Evolutionary conservation across 2,113 vertebrate genomes (phyloP), one percentile per base, ranked within the genome.

Genomic region (Triplophysa rosa): DNA sequence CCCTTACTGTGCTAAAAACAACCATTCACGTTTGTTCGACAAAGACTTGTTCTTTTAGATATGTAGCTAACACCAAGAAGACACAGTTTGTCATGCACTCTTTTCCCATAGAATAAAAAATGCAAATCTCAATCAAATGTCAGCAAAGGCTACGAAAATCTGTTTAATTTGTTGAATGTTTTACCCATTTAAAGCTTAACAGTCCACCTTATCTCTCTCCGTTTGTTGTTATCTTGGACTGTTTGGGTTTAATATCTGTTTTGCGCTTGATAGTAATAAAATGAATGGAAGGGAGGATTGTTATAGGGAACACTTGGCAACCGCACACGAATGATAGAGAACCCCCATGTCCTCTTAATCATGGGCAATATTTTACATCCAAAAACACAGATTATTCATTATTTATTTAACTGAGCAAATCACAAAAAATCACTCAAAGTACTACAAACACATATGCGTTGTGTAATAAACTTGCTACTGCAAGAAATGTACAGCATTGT

Each of bases 221-320:
- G 13, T 2, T 40, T 47, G 40, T 13, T 24, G 17, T 40, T 63
- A 74, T 56, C 61, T 26, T n/a, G 64, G 49, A 62, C 26, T 49
- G 74, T 80, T 74, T 81, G 24, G 49, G 33, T 79, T 84, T 83
- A 80, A 83, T 74, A 74, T 80, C 29, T 59, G 14, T 56, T 75
- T 21, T 63, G n/a, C 3, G 11, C 62, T 79, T 24, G 63, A 19
- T 47, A 67, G 69, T 77, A 79, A 63, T 69, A 72, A 77, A 54
- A 26, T 61, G 76, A 85, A 78, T 63, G 79, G 62, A 61, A 82
- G 87, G 89, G 90, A 89, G 87, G 80, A 58, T 82, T 92, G 86
- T 92, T 91, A 80, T 86, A 83, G 78, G 61, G 87, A 91, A 90
- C 88, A 86, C 82, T 82, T 86, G 87, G 87, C 88, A 89, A 86